A percentile compares a stretch with the other conserved stretches of the same genome.
These are phyloP conservation scores for Centropyge bicolor DNA, from an alignment of 2,797 vertebrate species.

Conservation along the genomic window DNA sequence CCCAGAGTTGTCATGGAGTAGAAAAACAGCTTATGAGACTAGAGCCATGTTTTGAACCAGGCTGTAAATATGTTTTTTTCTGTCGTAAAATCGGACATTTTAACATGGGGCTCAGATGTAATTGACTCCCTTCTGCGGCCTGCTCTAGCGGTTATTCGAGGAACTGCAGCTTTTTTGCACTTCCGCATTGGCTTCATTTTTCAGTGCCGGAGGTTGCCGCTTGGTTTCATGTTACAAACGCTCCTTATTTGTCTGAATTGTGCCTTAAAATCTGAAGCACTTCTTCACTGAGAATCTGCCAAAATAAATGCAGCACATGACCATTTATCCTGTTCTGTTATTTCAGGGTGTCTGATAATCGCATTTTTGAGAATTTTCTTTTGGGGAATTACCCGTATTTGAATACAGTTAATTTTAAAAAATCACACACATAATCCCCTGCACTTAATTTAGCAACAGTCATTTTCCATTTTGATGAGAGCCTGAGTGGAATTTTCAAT, in stretches of 20 bases:
- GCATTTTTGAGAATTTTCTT: constrained; percentile 55
- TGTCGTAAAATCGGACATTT: too few species aligned
- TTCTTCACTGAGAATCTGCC: not conserved
- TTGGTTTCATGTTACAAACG: not conserved
- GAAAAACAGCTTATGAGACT: too few species aligned
- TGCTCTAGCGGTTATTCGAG: too few species aligned
- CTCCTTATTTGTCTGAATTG: not conserved
- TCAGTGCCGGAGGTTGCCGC: too few species aligned
- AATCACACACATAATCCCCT: constrained; percentile 57
- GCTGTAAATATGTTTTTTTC: too few species aligned
- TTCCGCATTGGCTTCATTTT: too few species aligned
- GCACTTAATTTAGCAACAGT: constrained; percentile 67
- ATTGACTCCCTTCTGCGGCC: too few species aligned
- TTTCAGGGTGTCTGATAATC: constrained; percentile 62
- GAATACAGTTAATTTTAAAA: constrained; percentile 66
- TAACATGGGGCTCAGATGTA: too few species aligned
- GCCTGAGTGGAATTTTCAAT: constrained; percentile 67
- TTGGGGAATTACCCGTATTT: constrained; percentile 60
- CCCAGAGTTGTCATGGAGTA: too few species aligned
- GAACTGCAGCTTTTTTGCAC: too few species aligned
- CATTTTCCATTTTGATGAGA: constrained; percentile 65
- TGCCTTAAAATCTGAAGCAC: constrained; percentile 9
- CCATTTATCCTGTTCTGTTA: constrained; percentile 48
- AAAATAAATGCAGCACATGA: constrained; percentile 42
- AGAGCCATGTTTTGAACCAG: too few species aligned